Percentiles rank a stretch among this genome's conserved stretches.
phyloP scores from a whole-genome alignment of 1,140 invertebrate genomes.

The Caenorhabditis briggsae region DNA sequence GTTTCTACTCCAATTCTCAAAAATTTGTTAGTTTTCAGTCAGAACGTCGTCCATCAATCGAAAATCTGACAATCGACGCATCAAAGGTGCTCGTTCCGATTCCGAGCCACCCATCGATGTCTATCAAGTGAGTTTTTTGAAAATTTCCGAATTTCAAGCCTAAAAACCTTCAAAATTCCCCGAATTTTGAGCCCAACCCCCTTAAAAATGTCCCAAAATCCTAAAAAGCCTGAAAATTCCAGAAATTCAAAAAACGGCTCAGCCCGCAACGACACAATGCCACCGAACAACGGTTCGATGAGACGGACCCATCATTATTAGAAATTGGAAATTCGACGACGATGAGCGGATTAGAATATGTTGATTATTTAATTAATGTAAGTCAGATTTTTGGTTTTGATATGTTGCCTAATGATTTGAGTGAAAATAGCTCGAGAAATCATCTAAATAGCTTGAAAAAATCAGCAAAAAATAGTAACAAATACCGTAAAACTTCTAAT shows the following conservation, averaged over 20 bases:
- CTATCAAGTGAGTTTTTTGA: not conserved
- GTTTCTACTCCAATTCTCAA: not conserved
- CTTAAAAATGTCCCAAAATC: not conserved
- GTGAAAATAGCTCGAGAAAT: too few relatives aligned
- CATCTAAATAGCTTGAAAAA: too few relatives aligned
- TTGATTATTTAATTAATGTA: constrained; percentile 47
- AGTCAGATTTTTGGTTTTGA: too few relatives aligned
- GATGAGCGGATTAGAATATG: not conserved
- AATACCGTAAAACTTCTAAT: too few relatives aligned
- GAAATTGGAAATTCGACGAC: not conserved
- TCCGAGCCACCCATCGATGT: not conserved
- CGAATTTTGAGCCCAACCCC: not conserved
- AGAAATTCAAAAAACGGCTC: constrained; percentile 33
- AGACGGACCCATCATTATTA: constrained; percentile 3
- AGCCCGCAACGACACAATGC: constrained; percentile 52
- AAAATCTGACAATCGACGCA: constrained; percentile 50
- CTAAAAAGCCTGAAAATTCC: not conserved
- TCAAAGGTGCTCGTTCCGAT: constrained; percentile 32
- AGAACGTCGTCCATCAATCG: constrained; percentile 49
- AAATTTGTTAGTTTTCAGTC: not conserved
- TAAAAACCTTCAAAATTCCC: too few relatives aligned
- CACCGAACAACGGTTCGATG: constrained; percentile 46
- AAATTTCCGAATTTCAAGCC: too few relatives aligned
- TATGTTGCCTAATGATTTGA: too few relatives aligned
- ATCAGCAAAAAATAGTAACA: too few relatives aligned